Percentiles rank a stretch among this genome's conserved stretches.
phyloP scores from a whole-genome alignment of 2,113 vertebrate genomes.

The Hipposideros armiger region DNA sequence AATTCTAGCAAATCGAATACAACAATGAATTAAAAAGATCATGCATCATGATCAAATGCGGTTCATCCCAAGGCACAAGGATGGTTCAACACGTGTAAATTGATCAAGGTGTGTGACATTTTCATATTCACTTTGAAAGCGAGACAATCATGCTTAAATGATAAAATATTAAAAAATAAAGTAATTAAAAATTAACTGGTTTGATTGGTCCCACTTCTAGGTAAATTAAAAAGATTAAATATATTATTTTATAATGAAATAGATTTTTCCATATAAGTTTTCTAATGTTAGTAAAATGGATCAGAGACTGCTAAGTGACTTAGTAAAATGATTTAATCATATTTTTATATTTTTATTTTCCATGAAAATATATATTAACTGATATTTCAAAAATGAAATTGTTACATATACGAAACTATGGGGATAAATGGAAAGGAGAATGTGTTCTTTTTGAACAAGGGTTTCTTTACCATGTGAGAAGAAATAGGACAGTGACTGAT shows the following conservation, averaged over 20 bases:
- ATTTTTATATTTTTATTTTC: not conserved
- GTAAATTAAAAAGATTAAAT: slow-evolving; percentile 21
- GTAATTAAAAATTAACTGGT: slow-evolving; percentile 6
- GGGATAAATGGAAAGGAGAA: not conserved
- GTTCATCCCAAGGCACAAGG: no score
- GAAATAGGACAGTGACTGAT: slow-evolving; percentile 36
- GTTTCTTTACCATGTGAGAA: slow-evolving; percentile 24
- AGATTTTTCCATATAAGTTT: not conserved
- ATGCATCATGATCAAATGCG: no score
- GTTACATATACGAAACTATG: not conserved
- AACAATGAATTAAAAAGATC: no score
- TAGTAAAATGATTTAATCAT: slow-evolving; percentile 6
- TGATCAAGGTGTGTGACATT: not conserved
- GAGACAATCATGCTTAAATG: not conserved
- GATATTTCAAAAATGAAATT: slow-evolving; percentile 33
- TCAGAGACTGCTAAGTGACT: not conserved
- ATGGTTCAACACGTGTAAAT: no score
- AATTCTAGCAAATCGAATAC: no score
- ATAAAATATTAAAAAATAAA: slow-evolving; percentile 36
- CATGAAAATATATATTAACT: not conserved
- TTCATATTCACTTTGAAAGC: slow-evolving; percentile 43
- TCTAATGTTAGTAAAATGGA: slow-evolving; percentile 35
- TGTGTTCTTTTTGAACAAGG: not conserved
- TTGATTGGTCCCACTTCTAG: slow-evolving; percentile 8
- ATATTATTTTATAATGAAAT: not conserved